These are phyloP conservation scores for Platanista minor DNA, from an alignment of 2,113 vertebrate species.

Conservation along the genomic window DNA sequence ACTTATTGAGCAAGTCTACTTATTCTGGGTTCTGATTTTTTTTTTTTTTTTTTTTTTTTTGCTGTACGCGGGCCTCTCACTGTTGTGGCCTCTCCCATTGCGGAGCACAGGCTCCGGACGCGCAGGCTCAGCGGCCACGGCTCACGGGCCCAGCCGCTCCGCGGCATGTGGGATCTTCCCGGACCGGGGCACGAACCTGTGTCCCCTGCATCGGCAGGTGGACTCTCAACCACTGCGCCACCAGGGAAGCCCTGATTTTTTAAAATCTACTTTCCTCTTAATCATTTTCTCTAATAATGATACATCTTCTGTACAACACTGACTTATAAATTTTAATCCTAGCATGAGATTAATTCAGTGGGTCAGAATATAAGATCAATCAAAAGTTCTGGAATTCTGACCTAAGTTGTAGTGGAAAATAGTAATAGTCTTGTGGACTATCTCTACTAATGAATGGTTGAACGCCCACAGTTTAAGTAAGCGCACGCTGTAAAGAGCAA, in stretches of 20 bases:
- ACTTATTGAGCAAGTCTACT: not conserved
- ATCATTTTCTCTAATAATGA: constrained; percentile 3
- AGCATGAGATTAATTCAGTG: not conserved
- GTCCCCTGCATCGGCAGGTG: too few species aligned
- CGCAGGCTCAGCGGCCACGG: too few species aligned
- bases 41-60: not conserved
- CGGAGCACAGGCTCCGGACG: too few species aligned
- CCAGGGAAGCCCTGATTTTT: too few species aligned
- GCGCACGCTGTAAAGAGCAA: not conserved
- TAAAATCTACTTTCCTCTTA: not conserved
- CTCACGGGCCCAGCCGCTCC: too few species aligned
- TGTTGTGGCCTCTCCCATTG: too few species aligned
- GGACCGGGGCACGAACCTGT: too few species aligned
- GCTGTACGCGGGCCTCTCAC: too few species aligned
- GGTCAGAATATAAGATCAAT: not conserved
- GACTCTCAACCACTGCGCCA: too few species aligned
- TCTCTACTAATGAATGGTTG: not conserved
- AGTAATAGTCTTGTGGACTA: not conserved
- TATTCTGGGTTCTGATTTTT: not conserved
- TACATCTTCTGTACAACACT: not conserved
- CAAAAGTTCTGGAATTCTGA: not conserved
- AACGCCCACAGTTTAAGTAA: not conserved
- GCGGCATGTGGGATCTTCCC: too few species aligned
- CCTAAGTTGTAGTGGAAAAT: not conserved
- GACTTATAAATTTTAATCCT: not conserved